phyloP scores from a whole-genome alignment of 2,113 vertebrate genomes.

The Athene cunicularia region DNA sequence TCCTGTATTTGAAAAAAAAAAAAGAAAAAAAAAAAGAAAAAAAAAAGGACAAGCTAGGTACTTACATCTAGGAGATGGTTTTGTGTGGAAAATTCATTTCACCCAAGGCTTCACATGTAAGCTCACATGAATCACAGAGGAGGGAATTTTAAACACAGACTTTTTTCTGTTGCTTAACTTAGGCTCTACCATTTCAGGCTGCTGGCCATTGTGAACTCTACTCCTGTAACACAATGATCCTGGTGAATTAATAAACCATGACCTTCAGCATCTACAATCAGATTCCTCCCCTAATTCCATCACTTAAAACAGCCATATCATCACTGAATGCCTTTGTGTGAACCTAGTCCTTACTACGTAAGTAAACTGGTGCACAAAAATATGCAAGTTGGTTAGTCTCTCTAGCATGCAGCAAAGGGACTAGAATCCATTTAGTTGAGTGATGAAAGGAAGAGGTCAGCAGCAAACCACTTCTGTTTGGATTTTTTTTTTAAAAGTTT shows the following conservation, averaged over 20 bases:
- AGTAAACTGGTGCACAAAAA: not conserved
- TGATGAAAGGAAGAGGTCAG: not conserved
- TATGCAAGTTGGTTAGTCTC: not conserved
- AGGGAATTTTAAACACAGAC: not conserved
- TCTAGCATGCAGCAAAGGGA: not conserved
- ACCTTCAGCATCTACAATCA: not conserved
- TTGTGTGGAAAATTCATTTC: not conserved
- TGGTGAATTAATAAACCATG: not conserved
- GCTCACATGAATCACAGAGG: not conserved
- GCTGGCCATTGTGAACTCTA: not conserved
- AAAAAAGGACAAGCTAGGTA: not conserved
- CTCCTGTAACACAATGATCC: not conserved
- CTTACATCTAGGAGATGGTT: not conserved
- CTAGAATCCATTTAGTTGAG: not conserved
- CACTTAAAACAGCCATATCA: not conserved
- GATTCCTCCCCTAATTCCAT: not conserved
- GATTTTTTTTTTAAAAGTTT: not conserved
- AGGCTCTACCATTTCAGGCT: not conserved
- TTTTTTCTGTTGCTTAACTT: not conserved
- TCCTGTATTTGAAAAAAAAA: not conserved
- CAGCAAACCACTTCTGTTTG: not conserved
- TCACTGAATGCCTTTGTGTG: not conserved
- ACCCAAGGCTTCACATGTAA: not conserved
- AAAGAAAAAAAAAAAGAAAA: not conserved
- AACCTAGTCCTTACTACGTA: not conserved